Conservation (phyloP, 1,140 invertebrate species). For the Trichonephila inaurata region DNA sequence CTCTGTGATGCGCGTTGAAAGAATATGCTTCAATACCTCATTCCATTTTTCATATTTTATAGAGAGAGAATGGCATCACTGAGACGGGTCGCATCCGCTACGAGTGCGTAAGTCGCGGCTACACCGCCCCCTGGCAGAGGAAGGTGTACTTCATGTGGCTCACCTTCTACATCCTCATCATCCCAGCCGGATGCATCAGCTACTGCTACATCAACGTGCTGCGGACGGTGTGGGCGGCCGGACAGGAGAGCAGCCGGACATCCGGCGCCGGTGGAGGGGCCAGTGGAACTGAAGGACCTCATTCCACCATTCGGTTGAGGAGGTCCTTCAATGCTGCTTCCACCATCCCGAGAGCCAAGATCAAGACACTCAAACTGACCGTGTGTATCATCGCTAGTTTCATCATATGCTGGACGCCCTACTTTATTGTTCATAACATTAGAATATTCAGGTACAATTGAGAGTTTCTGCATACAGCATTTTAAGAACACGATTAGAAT, state of each 20-base stretch:
- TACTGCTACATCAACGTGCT: constrained; percentile 82
- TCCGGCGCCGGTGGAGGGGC: constrained; percentile 1
- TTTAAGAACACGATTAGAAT: too few species aligned
- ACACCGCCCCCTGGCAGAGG: constrained; percentile 82
- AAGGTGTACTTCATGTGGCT: constrained; percentile 82
- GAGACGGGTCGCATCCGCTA: constrained; percentile 79
- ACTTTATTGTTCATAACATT: constrained; percentile 81
- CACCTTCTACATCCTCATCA: constrained; percentile 81
- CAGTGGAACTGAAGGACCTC: constrained; percentile 2
- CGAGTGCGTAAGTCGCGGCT: constrained; percentile 80
- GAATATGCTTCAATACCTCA: too few species aligned
- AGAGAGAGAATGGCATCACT: constrained; percentile 78
- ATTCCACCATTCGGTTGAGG: constrained; percentile 74
- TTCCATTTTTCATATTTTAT: background rate
- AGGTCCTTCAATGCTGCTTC: constrained; percentile 78
- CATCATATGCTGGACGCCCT: constrained; percentile 82
- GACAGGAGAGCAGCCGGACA: constrained; percentile 55
- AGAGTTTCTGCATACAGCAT: background rate
- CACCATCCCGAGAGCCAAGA: constrained; percentile 79
- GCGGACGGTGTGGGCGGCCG: constrained; percentile 80
- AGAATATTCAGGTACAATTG: constrained; percentile 78
- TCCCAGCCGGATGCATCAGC: constrained; percentile 81
- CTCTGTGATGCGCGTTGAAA: too few species aligned
- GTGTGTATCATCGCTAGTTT: constrained; percentile 81
- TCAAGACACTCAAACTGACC: constrained; percentile 82